Conservation (phyloP, 2,888 invertebrate genomes). For the Lamproptera curius region DNA sequence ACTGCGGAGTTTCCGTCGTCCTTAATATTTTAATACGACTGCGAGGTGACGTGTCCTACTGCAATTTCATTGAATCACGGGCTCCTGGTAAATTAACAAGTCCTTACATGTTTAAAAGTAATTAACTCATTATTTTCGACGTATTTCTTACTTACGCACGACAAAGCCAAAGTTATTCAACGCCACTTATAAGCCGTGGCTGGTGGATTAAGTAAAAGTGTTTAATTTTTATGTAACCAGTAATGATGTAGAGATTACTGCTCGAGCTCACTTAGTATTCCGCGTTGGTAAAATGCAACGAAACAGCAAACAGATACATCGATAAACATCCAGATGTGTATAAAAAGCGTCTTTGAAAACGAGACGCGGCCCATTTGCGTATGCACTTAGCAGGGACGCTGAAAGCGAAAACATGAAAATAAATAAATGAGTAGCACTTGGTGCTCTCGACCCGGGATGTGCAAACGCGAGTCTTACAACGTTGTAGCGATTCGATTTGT, state of each 20-base stretch:
- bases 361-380: constrained; percentile 66
- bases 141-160: background rate
- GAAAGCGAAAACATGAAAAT: constrained; percentile 50
- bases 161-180: background rate
- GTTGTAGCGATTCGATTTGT: constrained; percentile 12
- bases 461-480: constrained; percentile 25
- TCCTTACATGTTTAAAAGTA: background rate
- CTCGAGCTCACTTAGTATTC: constrained; percentile 9
- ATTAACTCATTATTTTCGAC: background rate
- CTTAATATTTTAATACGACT: background rate
- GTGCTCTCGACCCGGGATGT: constrained; percentile 37
- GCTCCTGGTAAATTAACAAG: background rate
- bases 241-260: constrained; percentile 1
- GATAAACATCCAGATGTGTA: constrained; percentile 53
- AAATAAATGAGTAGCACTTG: constrained; percentile 52
- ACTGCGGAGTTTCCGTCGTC: background rate
- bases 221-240: constrained; percentile 13
- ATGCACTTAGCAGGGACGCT: constrained; percentile 60
- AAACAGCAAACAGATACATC: constrained; percentile 39
- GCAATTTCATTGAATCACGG: background rate
- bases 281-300: constrained; percentile 30
- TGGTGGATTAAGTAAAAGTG: background rate
- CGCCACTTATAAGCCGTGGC: background rate
- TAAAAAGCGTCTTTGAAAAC: constrained; percentile 66
- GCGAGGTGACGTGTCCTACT: background rate